These are phyloP conservation scores for Sternotherus odoratus DNA, from an alignment of 2,797 vertebrate genomes.

Conservation along the genomic window DNA sequence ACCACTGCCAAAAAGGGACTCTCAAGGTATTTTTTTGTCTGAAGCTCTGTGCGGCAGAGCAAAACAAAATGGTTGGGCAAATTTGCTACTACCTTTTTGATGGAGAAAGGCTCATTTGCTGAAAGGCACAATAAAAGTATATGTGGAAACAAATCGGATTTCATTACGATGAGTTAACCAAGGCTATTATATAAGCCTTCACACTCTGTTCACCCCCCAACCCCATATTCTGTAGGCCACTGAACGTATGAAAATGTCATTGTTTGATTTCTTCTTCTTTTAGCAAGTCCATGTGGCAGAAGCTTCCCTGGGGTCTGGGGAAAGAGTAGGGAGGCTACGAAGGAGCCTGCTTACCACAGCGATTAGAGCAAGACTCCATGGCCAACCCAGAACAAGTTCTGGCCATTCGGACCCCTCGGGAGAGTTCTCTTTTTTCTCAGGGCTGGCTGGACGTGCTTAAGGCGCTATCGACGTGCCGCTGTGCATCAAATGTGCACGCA, in stretches of 20 bases:
- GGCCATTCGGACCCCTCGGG: not conserved
- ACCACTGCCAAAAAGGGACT: not conserved
- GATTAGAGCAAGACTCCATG: not conserved
- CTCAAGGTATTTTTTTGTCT: not conserved
- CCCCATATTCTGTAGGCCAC: not conserved
- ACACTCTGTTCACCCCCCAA: rapidly evolving
- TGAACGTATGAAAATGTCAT: not conserved
- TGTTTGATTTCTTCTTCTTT: not conserved
- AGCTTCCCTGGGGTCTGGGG: not conserved
- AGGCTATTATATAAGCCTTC: not conserved
- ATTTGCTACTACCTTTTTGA: not conserved
- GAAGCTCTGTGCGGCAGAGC: not conserved
- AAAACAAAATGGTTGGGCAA: not conserved
- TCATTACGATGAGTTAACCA: not conserved
- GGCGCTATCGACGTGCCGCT: not conserved
- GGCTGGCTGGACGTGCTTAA: rapidly evolving
- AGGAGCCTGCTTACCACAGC: not conserved
- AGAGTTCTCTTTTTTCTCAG: not conserved
- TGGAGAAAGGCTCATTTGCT: not conserved
- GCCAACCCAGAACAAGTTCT: not conserved
- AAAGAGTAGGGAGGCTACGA: rapidly evolving
- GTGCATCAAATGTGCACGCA: not conserved
- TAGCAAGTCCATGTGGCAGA: not conserved
- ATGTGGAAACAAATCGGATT: not conserved
- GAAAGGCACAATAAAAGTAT: not conserved